phyloP scores from a whole-genome alignment of 1,140 invertebrate genomes.

The Myzus persicae region DNA sequence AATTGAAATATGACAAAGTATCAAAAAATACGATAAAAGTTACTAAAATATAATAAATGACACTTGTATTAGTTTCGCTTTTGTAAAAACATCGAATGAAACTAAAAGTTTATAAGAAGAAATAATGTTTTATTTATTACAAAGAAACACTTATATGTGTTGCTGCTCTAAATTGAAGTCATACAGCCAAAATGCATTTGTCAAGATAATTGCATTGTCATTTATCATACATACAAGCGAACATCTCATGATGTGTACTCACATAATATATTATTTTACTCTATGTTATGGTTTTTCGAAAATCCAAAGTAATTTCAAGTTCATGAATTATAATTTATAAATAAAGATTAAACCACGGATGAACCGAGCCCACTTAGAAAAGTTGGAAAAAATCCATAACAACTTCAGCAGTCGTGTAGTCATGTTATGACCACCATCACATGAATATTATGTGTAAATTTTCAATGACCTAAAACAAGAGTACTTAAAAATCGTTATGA shows the following conservation, averaged over 20 bases:
- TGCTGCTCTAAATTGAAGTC: neutral
- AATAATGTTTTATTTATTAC: neutral
- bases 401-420: neutral
- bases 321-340: neutral
- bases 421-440: neutral
- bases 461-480: neutral
- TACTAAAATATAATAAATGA: neutral
- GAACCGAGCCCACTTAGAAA: neutral
- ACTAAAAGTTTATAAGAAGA: neutral
- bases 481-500: conserved; percentile 39
- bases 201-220: neutral
- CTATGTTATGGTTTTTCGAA: neutral
- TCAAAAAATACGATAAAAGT: neutral
- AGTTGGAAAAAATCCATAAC: conserved; percentile 38
- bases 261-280: neutral
- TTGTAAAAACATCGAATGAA: neutral
- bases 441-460: neutral
- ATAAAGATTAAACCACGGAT: neutral
- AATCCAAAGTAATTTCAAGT: neutral
- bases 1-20: neutral
- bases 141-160: neutral
- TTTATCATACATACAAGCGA: neutral
- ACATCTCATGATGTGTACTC: neutral
- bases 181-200: neutral
- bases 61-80: neutral